Evolutionary conservation across 2,797 vertebrate species (phyloP), one percentile per base, ranked within the genome.

Genomic region (Discoglossus pictus): DNA sequence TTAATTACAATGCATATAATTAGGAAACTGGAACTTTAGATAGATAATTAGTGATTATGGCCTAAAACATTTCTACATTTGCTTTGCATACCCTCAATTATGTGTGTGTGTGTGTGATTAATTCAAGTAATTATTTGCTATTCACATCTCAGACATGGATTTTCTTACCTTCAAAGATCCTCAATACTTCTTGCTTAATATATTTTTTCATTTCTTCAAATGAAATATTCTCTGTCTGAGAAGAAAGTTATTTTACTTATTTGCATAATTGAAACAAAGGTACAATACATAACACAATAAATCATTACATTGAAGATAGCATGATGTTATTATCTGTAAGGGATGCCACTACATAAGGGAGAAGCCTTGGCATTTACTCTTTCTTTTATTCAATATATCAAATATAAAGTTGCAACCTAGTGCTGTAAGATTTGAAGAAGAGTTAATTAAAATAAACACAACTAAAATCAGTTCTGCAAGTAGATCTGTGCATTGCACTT

Each of bases 131-230:
- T n/a, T 6, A 47, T 56, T 35, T 40, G 17, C 23, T 52, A 58
- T 51, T 36, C 12, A 62, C 0, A 2, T 67, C 71, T 63, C 56
- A 1, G 15, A 65, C 20, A 1, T 70, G 68, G 0, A n/a, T 53
- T 62, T 72, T 35, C 83, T 80, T 91, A 98, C 97, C 97, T 94
- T 97, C 94, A 86, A 99, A 92, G 80, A 97, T 82, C 60, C 87
- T 91, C 65, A 93, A 80, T 65, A 98, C 92, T 81, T 98, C 95
- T 78, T 83, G 92, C 83, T 82, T 91, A 79, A 99, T 94, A 27
- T 95, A 93, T 58, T 75, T 87, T 87, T 91, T 94, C 76, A 98
- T 92, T 89, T 98, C 94, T 79, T 97, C 91, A 79, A 93, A 86
- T 82, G 92, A 87, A 80, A 89, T 60, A 7, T 80, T 68, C 79